phyloP scores from a whole-genome alignment of 2,113 vertebrate species.

The Pundamilia nyererei region DNA sequence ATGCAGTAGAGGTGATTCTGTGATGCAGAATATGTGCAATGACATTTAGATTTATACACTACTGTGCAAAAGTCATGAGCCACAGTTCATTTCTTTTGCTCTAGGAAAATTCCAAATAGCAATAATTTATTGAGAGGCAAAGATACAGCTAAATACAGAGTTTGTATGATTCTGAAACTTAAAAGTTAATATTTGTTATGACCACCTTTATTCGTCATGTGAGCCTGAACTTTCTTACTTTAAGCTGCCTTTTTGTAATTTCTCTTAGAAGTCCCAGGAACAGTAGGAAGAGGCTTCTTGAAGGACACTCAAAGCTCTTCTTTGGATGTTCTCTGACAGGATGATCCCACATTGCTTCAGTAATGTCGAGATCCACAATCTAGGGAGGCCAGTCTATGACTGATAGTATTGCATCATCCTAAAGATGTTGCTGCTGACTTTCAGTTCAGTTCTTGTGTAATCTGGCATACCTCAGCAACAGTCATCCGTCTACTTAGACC shows the following conservation, averaged over 20 bases:
- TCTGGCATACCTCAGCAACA: background rate
- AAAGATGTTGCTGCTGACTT: background rate
- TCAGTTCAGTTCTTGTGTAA: background rate
- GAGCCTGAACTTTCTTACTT: background rate
- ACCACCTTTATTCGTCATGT: rapidly evolving
- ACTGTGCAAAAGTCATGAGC: background rate
- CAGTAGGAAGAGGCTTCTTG: background rate
- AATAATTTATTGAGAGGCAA: background rate
- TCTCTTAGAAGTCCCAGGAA: background rate
- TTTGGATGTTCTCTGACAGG: background rate
- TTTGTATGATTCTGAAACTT: rapidly evolving
- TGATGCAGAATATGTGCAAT: background rate
- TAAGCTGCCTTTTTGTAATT: background rate
- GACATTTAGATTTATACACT: background rate
- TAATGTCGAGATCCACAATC: background rate
- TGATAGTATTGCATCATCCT: background rate
- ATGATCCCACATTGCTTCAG: background rate
- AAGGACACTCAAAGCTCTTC: background rate
- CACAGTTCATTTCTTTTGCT: rapidly evolving
- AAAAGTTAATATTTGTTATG: background rate
- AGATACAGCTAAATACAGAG: background rate
- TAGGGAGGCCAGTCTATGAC: background rate
- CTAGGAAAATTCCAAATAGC: background rate
- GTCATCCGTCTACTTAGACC: background rate
- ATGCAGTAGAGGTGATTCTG: background rate